These are phyloP conservation scores for Melipona quadrifasciata DNA, from an alignment of 1,140 invertebrate species.

Conservation along the genomic window DNA sequence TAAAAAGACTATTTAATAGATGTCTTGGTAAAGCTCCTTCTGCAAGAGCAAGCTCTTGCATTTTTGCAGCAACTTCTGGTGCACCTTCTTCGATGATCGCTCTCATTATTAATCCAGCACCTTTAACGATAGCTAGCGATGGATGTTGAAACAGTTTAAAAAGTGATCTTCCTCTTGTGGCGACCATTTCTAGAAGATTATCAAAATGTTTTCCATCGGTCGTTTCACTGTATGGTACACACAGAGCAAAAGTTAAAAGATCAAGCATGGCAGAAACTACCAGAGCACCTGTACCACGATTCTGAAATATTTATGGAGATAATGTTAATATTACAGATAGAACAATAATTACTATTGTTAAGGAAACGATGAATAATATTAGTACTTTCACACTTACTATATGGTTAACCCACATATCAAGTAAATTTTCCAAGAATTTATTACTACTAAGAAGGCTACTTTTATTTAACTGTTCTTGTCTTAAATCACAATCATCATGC, in stretches of 20 bases:
- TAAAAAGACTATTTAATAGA: conserved; percentile 95
- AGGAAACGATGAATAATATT: background rate
- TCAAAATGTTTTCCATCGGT: conserved; percentile 99
- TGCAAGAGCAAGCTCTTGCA: conserved; percentile 97
- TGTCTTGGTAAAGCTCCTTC: conserved; percentile 98
- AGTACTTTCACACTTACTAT: conserved; percentile 86
- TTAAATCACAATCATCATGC: conserved; percentile 96
- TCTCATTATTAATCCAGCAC: conserved; percentile 97
- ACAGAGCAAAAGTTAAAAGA: conserved; percentile 98
- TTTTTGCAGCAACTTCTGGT: conserved; percentile 92
- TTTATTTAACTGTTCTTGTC: conserved; percentile 99
- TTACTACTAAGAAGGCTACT: conserved; percentile 95
- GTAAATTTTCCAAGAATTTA: conserved; percentile 95
- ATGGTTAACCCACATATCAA: conserved; percentile 98
- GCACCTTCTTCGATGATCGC: conserved; percentile 99
- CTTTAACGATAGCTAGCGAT: conserved; percentile 98
- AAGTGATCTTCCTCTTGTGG: conserved; percentile 92
- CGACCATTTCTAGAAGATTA: conserved; percentile 95
- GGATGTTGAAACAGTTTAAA: conserved; percentile 99
- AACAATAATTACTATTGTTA: background rate
- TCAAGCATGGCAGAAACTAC: conserved; percentile 98
- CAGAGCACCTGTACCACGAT: conserved; percentile 90
- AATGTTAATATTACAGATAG: background rate
- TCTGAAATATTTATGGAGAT: conserved; percentile 80
- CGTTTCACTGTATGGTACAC: conserved; percentile 99